These are phyloP conservation scores for Bambusicola thoracicus DNA, from an alignment of 2,113 vertebrate genomes.

Conservation along the genomic window DNA sequence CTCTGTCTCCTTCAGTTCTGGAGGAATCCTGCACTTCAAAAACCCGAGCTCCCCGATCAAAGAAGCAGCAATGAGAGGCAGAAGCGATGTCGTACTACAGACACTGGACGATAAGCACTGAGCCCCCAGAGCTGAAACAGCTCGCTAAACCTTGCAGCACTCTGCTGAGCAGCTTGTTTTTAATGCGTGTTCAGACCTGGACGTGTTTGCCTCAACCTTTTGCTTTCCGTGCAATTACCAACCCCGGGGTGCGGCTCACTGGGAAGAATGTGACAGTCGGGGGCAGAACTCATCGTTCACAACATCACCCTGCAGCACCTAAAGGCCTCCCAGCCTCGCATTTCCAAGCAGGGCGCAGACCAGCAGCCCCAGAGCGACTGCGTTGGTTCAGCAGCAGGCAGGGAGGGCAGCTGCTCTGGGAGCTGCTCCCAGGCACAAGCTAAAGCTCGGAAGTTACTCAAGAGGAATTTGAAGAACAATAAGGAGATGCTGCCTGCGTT, in stretches of 20 bases:
- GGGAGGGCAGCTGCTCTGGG: background rate
- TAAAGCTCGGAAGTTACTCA: background rate
- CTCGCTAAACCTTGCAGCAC: background rate
- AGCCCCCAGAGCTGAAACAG: background rate
- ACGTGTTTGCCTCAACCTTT: background rate
- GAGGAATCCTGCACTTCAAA: background rate
- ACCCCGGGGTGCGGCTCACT: background rate
- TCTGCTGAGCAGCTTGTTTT: background rate
- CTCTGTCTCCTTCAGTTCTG: background rate
- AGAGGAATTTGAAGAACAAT: background rate
- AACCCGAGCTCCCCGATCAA: background rate
- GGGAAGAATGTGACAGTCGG: background rate
- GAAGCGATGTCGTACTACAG: background rate
- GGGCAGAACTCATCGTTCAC: background rate
- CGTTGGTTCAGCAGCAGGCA: background rate
- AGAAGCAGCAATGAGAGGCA: background rate
- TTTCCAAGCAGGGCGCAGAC: slow-evolving; percentile 19
- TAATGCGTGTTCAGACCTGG: too few relatives aligned
- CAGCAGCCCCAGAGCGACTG: background rate
- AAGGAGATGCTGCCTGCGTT: background rate
- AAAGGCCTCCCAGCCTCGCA: background rate
- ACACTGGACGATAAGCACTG: background rate
- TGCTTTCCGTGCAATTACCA: background rate
- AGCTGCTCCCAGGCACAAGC: background rate
- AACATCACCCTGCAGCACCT: background rate